These are phyloP conservation scores for Salvelinus alpinus DNA, from an alignment of 2,113 vertebrate genomes.

Conservation along the genomic window DNA sequence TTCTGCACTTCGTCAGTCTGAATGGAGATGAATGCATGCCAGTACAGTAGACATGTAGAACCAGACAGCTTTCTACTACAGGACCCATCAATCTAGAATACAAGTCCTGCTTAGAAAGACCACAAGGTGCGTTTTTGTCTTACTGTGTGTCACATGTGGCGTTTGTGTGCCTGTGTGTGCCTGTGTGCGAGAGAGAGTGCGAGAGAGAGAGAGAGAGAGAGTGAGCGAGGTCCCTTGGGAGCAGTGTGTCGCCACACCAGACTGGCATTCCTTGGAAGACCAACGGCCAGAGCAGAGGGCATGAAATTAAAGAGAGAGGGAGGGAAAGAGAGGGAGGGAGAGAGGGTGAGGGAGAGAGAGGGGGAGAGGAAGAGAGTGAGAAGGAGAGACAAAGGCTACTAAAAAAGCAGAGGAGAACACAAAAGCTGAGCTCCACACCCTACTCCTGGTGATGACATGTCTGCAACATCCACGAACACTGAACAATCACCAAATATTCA, in stretches of 20 bases:
- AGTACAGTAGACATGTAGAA: constrained; percentile 49
- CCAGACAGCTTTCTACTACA: background rate
- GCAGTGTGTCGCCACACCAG: constrained; percentile 60
- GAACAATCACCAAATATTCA: no score
- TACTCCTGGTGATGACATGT: no score
- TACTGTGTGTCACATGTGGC: background rate
- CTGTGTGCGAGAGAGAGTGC: background rate
- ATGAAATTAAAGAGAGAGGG: constrained; percentile 74
- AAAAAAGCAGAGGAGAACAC: constrained; percentile 57
- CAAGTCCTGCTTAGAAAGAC: constrained; percentile 27
- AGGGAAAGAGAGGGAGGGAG: constrained; percentile 19
- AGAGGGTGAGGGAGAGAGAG: constrained; percentile 17
- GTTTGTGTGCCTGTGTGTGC: background rate
- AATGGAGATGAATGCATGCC: constrained; percentile 58
- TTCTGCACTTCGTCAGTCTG: constrained; percentile 38
- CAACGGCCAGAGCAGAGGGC: constrained; percentile 72
- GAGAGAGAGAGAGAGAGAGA: constrained; percentile 1
- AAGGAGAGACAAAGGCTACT: constrained; percentile 68
- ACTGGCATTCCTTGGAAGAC: constrained; percentile 59
- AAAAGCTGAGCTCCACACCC: background rate
- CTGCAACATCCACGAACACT: no score
- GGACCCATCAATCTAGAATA: background rate
- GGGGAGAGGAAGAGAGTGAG: constrained; percentile 23
- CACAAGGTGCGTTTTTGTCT: constrained; percentile 47
- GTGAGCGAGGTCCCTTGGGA: constrained; percentile 34